Base-by-base conservation (phyloP, 2,797 vertebrate genomes). In the Sciurus carolinensis region DNA sequence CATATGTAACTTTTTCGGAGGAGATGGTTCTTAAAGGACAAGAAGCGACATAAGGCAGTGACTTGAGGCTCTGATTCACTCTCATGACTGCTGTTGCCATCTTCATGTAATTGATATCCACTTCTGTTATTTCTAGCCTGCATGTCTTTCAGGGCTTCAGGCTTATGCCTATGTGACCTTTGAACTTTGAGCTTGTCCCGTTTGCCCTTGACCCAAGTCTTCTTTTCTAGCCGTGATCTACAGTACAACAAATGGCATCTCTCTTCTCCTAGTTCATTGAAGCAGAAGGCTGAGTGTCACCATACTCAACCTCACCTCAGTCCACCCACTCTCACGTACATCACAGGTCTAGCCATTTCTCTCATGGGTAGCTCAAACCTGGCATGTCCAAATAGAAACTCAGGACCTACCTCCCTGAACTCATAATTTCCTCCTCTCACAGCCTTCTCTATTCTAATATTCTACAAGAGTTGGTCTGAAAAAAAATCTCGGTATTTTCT, bases 251-350 rank as follows among this genome's bases (percentile, higher is more conserved):
- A 88, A 9, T 22, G 50, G 1, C 24, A 20, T 5, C 26, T 76
- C 77, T 77, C 28, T 87, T 88, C 13, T 20, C 15, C 5, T 12
- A 39, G 36, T 9, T 30, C 44, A 44, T 13, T 5, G 50, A 72
- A 18, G 42, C 10, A 42, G 30, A 81, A 44, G n/a, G 24, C 17
- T 42, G 28, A 4, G 22, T n/a, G 18, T n/a, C n/a, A 6, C 12
- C 54, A 7, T 6, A 14, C 9, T 47, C 24, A 1, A 11, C 17
- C 8, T 85, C 5, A 62, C 4, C 18, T 44, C 28, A n/a, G 15
- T 12, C 7, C 7, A 36, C 1, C 0, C 33, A 18, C n/a, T 59
- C 4, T 67, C 47, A 42, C 1, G 4, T 33, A 1, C n/a, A 17
- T 18, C 12, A 28, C 22, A 69, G 24, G n/a, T 52, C 17, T 42